These are phyloP conservation scores for Phainopepla nitens DNA, from an alignment of 2,113 vertebrate species.

Conservation along the genomic window DNA sequence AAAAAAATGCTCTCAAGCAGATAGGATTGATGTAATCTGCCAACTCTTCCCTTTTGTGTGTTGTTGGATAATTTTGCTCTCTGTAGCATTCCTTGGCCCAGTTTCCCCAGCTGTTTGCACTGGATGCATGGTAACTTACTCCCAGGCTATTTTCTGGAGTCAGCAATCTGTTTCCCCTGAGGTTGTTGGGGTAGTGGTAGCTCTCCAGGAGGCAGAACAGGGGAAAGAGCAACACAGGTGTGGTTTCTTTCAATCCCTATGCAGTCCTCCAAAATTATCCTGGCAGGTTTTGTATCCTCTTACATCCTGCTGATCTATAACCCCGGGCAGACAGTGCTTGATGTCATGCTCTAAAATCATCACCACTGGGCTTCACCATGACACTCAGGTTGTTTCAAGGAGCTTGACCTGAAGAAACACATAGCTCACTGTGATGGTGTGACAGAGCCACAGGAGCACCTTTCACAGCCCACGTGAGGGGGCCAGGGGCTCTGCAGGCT, in stretches of 20 bases:
- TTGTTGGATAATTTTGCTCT: not conserved
- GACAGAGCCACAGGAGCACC: not conserved
- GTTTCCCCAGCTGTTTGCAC: not conserved
- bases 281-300: not conserved
- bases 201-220: not conserved
- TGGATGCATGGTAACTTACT: not conserved
- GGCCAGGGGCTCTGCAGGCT: not conserved
- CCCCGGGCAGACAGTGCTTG: not conserved
- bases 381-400: not conserved
- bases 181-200: fast-evolving
- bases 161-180: not conserved
- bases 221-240: not conserved
- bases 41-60: not conserved
- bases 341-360: not conserved
- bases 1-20: not conserved
- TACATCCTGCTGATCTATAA: not conserved
- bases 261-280: not conserved
- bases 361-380: not conserved
- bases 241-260: not conserved
- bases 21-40: not conserved
- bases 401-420: not conserved
- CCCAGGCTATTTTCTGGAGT: not conserved
- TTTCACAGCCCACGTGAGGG: not conserved
- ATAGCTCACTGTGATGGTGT: not conserved
- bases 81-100: not conserved